These are phyloP conservation scores for Rhabditophanes sp. DNA, from an alignment of 2,888 invertebrate species.

Conservation along the genomic window DNA sequence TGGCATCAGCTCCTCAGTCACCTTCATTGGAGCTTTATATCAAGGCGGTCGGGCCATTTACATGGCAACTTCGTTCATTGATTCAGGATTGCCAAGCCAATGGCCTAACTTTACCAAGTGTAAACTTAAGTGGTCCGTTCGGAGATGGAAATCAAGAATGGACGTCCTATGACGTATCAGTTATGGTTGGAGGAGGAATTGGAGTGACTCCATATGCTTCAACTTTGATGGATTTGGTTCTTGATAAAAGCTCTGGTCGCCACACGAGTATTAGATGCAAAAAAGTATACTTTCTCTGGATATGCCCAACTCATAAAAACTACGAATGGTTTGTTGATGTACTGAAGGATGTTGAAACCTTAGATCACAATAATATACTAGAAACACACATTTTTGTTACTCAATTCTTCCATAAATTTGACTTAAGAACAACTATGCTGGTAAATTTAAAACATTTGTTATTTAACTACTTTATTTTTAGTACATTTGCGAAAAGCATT, in stretches of 20 bases:
- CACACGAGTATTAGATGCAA: constrained; percentile 76
- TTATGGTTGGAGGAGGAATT: constrained; percentile 92
- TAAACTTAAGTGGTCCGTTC: constrained; percentile 75
- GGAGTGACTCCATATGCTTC: constrained; percentile 94
- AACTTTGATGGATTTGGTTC: constrained; percentile 73
- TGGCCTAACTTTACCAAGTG: constrained; percentile 24
- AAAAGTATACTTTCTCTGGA: constrained; percentile 93
- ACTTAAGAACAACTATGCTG: constrained; percentile 86
- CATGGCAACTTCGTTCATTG: constrained; percentile 74
- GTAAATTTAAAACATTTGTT: constrained; percentile 51
- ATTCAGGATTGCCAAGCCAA: constrained; percentile 22
- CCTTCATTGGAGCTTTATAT: constrained; percentile 84
- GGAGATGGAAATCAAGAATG: constrained; percentile 74
- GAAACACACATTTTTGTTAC: constrained; percentile 96
- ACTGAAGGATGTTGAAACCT: constrained; percentile 69
- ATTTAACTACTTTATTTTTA: no score
- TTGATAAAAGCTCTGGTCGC: constrained; percentile 67
- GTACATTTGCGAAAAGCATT: constrained; percentile 97
- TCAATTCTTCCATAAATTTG: constrained; percentile 95
- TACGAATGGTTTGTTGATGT: constrained; percentile 98
- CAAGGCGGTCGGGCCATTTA: constrained; percentile 71
- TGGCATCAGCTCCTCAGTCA: constrained; percentile 88
- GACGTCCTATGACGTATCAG: constrained; percentile 56
- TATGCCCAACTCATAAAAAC: constrained; percentile 88
- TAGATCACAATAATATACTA: constrained; percentile 80